Evolutionary conservation across 2,888 invertebrate genomes (phyloP).

Genomic region (Diaperis boleti): DNA sequence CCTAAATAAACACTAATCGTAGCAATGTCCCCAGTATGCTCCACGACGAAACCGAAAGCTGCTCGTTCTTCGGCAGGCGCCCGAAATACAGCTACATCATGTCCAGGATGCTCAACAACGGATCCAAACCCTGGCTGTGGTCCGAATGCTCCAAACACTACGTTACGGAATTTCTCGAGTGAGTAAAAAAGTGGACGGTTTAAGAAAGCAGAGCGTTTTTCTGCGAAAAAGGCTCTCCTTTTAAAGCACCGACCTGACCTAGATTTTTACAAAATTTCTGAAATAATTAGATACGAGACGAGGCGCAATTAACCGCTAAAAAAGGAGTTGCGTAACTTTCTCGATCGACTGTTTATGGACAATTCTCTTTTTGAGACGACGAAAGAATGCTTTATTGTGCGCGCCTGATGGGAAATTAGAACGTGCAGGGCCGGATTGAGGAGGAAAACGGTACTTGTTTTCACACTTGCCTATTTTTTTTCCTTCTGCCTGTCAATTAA

Average conservation of each 20-base stretch:
- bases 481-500: no score
- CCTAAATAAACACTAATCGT: no score
- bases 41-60: conserved; percentile 82
- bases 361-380: conserved; percentile 10
- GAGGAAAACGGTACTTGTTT: no score
- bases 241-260: conserved; percentile 25
- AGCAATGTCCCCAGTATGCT: conserved; percentile 79
- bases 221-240: conserved; percentile 2
- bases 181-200: conserved; percentile 65
- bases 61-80: conserved; percentile 69
- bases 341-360: conserved; percentile 18
- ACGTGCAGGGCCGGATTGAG: no score
- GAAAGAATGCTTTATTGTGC: neutral
- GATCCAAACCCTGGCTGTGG: conserved; percentile 91
- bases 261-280: conserved; percentile 36
- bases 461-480: no score
- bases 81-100: conserved; percentile 77
- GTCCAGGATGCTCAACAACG: conserved; percentile 84
- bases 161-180: conserved; percentile 85
- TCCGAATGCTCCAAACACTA: conserved; percentile 83
- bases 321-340: conserved; percentile 36
- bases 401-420: no score
- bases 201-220: no score
- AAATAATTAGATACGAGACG: conserved; percentile 36
- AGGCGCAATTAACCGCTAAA: conserved; percentile 26